phyloP scores from a whole-genome alignment of 2,113 vertebrate species.

The Nymphicus hollandicus region DNA sequence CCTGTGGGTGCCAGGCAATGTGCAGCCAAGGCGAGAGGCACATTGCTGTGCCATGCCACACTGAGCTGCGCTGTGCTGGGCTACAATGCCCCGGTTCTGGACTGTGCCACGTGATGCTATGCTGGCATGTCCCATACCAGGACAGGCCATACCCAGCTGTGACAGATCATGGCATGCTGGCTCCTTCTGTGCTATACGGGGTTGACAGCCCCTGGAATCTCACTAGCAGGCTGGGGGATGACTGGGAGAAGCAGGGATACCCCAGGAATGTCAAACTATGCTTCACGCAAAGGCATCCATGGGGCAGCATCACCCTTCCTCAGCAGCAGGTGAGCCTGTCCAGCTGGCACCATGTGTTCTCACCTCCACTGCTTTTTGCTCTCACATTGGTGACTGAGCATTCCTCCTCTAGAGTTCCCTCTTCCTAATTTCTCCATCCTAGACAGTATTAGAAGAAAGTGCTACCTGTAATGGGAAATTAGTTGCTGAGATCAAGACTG shows the following conservation, averaged over 20 bases:
- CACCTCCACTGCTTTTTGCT: background rate
- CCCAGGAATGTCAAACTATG: background rate
- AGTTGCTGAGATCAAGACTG: background rate
- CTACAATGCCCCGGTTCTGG: fast-evolving
- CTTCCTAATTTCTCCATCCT: background rate
- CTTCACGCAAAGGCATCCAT: background rate
- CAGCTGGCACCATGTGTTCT: background rate
- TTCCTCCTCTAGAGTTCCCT: background rate
- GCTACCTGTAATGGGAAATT: background rate
- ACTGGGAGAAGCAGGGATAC: background rate
- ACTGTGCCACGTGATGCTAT: background rate
- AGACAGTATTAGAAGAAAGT: background rate
- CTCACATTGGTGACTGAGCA: background rate
- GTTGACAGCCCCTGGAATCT: background rate
- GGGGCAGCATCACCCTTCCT: background rate
- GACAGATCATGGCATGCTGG: background rate
- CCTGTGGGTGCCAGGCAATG: background rate
- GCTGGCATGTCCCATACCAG: background rate
- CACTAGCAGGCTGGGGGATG: background rate
- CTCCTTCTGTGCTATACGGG: background rate
- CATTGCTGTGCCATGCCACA: background rate
- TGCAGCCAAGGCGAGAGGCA: background rate
- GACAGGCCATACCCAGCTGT: background rate
- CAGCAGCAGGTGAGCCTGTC: background rate
- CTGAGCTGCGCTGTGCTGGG: background rate